phyloP scores from a whole-genome alignment of 1,140 invertebrate species.

The Aphis craccivora region DNA sequence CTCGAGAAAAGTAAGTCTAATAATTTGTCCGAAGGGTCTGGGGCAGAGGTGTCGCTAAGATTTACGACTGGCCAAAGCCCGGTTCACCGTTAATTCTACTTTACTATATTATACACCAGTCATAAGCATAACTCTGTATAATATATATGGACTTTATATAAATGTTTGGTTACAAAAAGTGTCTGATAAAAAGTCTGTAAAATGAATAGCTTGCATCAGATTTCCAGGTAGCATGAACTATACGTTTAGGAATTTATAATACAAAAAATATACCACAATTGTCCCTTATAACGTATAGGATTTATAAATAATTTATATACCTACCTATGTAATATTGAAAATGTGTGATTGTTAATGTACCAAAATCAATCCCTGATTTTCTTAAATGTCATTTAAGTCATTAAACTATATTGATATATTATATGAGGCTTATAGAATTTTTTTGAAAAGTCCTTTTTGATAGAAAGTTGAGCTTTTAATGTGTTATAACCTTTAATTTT shows the following conservation, averaged over 20 bases:
- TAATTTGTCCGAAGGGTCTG: slow-evolving; percentile 54
- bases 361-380: background rate
- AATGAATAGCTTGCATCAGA: background rate
- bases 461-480: background rate
- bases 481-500: background rate
- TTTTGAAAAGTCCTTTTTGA: background rate
- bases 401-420: background rate
- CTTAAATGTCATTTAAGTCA: background rate
- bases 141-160: slow-evolving; percentile 36
- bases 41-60: slow-evolving; percentile 54
- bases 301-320: background rate
- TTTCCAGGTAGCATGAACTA: background rate
- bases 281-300: background rate
- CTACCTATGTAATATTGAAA: background rate
- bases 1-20: slow-evolving; percentile 56
- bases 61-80: slow-evolving; percentile 50
- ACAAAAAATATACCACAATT: background rate
- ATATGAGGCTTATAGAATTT: background rate
- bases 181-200: slow-evolving; percentile 37
- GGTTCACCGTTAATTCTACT: slow-evolving; percentile 56
- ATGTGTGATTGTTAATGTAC: background rate
- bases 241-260: background rate
- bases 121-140: slow-evolving; percentile 45
- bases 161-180: slow-evolving; percentile 31
- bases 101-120: slow-evolving; percentile 41